Evolutionary conservation across 2,888 invertebrate genomes (phyloP).

Genomic region (Chymomyza caudatula): DNA sequence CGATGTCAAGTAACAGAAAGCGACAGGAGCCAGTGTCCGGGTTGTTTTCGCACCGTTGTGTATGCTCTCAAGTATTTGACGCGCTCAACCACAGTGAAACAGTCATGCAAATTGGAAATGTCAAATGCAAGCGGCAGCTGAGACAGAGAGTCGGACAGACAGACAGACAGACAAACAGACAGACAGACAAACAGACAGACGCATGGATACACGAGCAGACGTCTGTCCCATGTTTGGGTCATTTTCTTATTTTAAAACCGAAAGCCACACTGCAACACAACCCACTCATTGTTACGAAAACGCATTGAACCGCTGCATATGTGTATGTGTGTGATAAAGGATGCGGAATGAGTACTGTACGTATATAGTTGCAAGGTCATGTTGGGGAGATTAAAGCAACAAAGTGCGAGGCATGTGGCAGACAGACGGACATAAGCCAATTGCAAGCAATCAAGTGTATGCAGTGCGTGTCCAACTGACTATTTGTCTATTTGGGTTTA

Average conservation of each 20-base stretch:
- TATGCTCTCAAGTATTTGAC: background rate
- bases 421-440: background rate
- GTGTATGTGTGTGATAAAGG: conserved; percentile 3
- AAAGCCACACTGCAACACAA: conserved; percentile 20
- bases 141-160: conserved; percentile 6
- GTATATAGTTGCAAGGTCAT: background rate
- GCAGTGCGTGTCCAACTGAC: background rate
- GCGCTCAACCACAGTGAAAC: background rate
- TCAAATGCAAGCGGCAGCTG: conserved; percentile 53
- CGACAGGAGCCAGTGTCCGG: background rate
- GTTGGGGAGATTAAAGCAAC: background rate
- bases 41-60: background rate
- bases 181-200: conserved; percentile 23
- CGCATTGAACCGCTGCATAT: conserved; percentile 10
- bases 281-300: conserved; percentile 17
- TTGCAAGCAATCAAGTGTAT: background rate
- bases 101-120: conserved; percentile 69
- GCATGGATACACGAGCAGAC: background rate
- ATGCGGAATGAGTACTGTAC: conserved; percentile 14
- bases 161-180: conserved; percentile 18
- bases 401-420: background rate
- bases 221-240: background rate
- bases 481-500: background rate
- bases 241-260: background rate
- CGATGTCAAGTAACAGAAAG: background rate